A percentile compares a stretch with the other conserved stretches of the same genome.
phyloP scores from a whole-genome alignment of 2,113 vertebrate genomes.

The Mola mola region DNA sequence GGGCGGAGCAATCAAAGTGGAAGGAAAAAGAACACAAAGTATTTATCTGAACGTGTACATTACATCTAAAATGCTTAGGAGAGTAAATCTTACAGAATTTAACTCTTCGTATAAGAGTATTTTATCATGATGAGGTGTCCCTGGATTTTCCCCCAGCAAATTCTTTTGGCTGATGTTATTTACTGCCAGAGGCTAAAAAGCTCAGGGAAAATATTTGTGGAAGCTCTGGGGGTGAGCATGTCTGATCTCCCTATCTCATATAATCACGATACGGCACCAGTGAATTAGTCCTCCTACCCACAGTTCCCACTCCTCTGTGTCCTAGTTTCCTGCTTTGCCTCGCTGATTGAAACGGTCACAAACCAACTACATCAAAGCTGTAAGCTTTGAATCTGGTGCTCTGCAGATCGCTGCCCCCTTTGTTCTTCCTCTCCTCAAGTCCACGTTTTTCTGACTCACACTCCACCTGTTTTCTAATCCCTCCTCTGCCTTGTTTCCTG shows the following conservation, averaged over 20 bases:
- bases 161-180: no score
- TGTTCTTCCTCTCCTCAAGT: not conserved
- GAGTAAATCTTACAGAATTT: no score
- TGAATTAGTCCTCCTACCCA: constrained; percentile 40
- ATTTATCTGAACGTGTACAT: no score
- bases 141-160: no score
- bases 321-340: constrained; percentile 18
- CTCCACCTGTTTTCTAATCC: not conserved
- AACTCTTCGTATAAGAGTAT: no score
- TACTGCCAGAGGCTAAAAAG: constrained; percentile 27
- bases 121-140: no score
- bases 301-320: constrained; percentile 22
- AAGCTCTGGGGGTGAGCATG: constrained; percentile 44
- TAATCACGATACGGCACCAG: constrained; percentile 39
- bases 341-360: constrained; percentile 22
- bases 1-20: no score
- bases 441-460: constrained; percentile 37
- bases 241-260: constrained; percentile 37
- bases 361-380: constrained; percentile 13
- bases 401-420: constrained; percentile 17
- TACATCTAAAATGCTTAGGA: no score
- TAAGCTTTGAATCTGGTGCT: not conserved
- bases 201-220: constrained; percentile 38
- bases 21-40: no score
- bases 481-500: not conserved